Evolutionary conservation across 1,140 invertebrate species (phyloP).

Genomic region (Theocolax elegans): DNA sequence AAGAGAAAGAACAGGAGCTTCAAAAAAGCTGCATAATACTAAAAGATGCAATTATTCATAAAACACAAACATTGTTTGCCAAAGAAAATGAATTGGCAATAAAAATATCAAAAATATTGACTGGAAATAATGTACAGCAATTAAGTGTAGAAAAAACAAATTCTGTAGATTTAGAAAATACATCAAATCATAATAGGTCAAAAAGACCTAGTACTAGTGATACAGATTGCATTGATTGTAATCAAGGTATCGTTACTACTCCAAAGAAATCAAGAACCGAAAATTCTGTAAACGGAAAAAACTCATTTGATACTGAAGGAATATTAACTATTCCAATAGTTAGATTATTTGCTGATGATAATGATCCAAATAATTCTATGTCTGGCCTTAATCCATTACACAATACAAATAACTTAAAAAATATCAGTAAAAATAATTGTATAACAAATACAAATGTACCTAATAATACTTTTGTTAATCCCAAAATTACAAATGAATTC

Average conservation of each 20-base stretch:
- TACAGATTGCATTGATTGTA: neutral
- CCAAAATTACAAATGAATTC: neutral
- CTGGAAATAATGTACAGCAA: conserved; percentile 40
- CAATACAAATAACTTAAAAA: neutral
- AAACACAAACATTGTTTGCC: conserved; percentile 53
- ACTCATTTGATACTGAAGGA: neutral
- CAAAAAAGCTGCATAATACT: conserved; percentile 46
- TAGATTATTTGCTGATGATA: conserved; percentile 40
- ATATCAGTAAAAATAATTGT: neutral
- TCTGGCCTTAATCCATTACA: neutral
- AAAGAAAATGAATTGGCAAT: conserved; percentile 44
- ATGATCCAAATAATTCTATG: conserved; percentile 15
- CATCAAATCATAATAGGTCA: conserved; percentile 42
- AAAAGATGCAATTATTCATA: conserved; percentile 51
- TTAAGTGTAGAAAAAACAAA: too few species aligned
- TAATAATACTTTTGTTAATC: neutral
- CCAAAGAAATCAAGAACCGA: conserved; percentile 38
- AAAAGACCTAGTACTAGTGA: conserved; percentile 34
- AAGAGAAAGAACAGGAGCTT: conserved; percentile 38
- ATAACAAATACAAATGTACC: neutral
- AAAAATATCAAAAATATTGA: conserved; percentile 47
- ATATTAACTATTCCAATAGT: conserved; percentile 20
- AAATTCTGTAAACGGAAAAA: neutral
- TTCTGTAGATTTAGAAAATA: too few species aligned
- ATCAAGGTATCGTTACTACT: conserved; percentile 39